phyloP scores from a whole-genome alignment of 2,113 vertebrate genomes.

The Macquaria ambigua region DNA sequence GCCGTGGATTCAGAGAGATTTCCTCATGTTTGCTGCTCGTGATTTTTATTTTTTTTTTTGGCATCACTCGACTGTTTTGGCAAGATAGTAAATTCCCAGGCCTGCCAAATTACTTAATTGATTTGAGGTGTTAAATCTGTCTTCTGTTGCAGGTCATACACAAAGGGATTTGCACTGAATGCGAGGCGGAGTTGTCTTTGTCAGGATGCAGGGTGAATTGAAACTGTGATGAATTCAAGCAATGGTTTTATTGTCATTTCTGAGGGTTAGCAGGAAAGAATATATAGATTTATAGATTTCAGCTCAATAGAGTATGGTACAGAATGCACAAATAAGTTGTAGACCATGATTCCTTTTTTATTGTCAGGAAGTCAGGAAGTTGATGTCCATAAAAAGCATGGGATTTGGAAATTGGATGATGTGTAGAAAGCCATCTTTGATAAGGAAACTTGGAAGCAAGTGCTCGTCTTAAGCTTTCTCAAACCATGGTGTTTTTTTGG shows the following conservation, averaged over 20 bases:
- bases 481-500: slow-evolving; percentile 40
- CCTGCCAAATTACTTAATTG: background rate
- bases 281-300: background rate
- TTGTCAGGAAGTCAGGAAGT: background rate
- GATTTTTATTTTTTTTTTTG: background rate
- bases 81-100: background rate
- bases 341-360: background rate
- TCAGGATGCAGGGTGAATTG: background rate
- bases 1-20: background rate
- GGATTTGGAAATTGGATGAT: background rate
- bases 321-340: background rate
- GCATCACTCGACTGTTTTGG: background rate
- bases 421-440: slow-evolving; percentile 13
- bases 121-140: slow-evolving; percentile 25
- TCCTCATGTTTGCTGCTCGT: background rate
- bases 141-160: slow-evolving; percentile 5
- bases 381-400: background rate
- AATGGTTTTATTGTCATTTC: background rate
- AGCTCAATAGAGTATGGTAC: background rate
- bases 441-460: slow-evolving; percentile 18
- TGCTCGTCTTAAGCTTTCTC: background rate
- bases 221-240: background rate
- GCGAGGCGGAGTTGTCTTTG: background rate
- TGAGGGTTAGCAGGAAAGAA: no score
- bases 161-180: background rate